Conservation (phyloP, 2,888 invertebrate species). For the Dynastes tityus region DNA sequence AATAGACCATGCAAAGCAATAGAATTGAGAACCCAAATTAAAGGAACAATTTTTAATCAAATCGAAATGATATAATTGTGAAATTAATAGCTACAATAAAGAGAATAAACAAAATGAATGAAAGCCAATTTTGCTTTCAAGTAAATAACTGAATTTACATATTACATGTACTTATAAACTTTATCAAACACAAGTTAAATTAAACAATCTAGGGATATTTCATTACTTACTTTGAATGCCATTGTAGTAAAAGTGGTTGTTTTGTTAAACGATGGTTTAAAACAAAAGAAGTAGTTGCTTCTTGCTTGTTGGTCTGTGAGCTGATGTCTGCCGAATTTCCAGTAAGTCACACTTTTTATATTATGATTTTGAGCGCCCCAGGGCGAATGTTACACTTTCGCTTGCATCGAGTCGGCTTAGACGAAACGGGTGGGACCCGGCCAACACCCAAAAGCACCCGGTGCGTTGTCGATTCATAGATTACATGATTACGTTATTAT, state of each 20-base stretch:
- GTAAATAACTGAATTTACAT: too few relatives aligned
- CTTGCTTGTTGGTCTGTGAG: conserved; percentile 45
- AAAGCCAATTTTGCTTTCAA: too few relatives aligned
- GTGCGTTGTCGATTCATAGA: conserved; percentile 5
- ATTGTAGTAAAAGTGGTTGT: conserved; percentile 47
- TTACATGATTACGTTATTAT: neutral
- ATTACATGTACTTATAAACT: too few relatives aligned
- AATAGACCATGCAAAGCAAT: too few relatives aligned
- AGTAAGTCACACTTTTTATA: conserved; percentile 54
- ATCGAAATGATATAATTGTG: too few relatives aligned
- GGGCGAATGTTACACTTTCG: conserved; percentile 56
- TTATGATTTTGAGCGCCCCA: conserved; percentile 42
- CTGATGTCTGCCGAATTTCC: conserved; percentile 49
- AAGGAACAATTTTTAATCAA: neutral
- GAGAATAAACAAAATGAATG: too few relatives aligned
- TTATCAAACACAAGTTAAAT: neutral
- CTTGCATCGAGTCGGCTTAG: conserved; percentile 29
- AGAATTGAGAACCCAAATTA: neutral
- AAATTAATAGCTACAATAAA: too few relatives aligned
- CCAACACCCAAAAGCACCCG: conserved; percentile 48
- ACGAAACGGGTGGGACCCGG: conserved; percentile 50
- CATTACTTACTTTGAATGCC: conserved; percentile 58
- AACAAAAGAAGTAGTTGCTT: conserved; percentile 11
- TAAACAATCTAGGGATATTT: neutral
- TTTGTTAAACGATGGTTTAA: neutral